A percentile compares a stretch with the other conserved stretches of the same genome.
phyloP scores from a whole-genome alignment of 2,888 invertebrate species.

The Rugalucina vietnamica region DNA sequence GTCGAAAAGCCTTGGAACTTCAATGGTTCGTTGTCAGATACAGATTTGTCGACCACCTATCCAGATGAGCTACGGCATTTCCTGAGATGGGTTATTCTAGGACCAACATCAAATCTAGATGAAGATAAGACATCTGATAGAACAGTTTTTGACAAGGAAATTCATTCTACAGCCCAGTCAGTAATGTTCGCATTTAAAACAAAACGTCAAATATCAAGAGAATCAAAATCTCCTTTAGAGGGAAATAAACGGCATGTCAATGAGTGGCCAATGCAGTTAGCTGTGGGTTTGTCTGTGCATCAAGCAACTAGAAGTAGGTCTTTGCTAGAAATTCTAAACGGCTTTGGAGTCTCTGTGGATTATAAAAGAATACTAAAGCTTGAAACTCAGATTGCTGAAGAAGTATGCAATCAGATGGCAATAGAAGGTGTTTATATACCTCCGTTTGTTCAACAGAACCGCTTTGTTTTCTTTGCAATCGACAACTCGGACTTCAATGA shows the following conservation, averaged over 20 bases:
- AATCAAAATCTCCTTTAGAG: too few species aligned
- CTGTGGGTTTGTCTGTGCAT: neutral
- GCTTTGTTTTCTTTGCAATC: slow-evolving; percentile 13
- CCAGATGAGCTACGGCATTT: neutral
- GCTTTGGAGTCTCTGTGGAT: neutral
- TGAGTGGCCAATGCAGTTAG: slow-evolving; percentile 13
- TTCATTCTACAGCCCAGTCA: too few species aligned
- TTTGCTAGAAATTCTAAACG: neutral
- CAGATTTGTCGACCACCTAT: neutral
- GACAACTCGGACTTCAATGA: slow-evolving; percentile 10
- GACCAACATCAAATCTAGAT: neutral
- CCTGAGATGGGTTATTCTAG: neutral
- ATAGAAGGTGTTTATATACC: neutral
- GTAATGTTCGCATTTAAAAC: too few species aligned
- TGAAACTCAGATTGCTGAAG: neutral
- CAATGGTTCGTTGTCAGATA: neutral
- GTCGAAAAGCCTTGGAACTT: neutral
- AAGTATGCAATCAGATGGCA: neutral
- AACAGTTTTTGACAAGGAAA: too few species aligned
- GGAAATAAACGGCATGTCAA: too few species aligned
- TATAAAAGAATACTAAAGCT: slow-evolving; percentile 2
- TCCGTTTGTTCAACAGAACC: neutral
- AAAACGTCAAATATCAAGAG: too few species aligned
- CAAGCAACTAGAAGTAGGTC: neutral
- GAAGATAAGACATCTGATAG: neutral